Base-by-base conservation (phyloP, 2,113 vertebrate species). In the Labeo rohita region DNA sequence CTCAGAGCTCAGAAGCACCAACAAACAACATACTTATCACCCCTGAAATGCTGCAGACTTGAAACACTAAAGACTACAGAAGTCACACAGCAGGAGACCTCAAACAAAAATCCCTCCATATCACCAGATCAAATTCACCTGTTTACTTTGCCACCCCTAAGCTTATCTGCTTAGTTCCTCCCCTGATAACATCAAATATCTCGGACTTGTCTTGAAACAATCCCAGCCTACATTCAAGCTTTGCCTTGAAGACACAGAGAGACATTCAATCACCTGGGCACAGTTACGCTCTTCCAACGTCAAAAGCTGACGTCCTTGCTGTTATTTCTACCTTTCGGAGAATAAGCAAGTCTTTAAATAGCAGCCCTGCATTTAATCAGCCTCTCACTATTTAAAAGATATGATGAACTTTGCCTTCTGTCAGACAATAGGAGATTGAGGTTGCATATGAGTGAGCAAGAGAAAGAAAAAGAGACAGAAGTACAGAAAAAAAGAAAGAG, bases 371-470 rank as follows among this genome's bases (percentile, higher is more conserved):
- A 11, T 63, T 65, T 34, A 68, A 36, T 66, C 23, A 47, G 63
- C 45, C 80, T 49, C 61, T 68, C 13, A 36, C 13, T 4, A 68
- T 81, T 73, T 18, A 54, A 49, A 34, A 80, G 36, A 15, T 72
- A 80, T 56, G 7, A 34, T 61, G 65, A 85, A 85, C 65, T 85
- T 72, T 49, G 61, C 21, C 63, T 50, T 45, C 16, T 49, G 63
- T 59, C 74, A 78, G 74, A 76, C 52, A 72, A 43, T 21, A 72
- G 16, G 36, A 72, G 49, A 52, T 28, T 16, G 23, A 52, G 74
- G 23, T 52, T 76, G n/a, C 59, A 59, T 79, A 79, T 39, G 9
- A 23, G 39, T 43, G 21, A 28, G 23, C 59, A 34, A 23, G 10
- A n/a, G 59, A 49, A 39, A n/a, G 4, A 61, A 13, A 50, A 16